Base-by-base conservation (phyloP, 1,140 invertebrate genomes). In the Drosophila nasuta region DNA sequence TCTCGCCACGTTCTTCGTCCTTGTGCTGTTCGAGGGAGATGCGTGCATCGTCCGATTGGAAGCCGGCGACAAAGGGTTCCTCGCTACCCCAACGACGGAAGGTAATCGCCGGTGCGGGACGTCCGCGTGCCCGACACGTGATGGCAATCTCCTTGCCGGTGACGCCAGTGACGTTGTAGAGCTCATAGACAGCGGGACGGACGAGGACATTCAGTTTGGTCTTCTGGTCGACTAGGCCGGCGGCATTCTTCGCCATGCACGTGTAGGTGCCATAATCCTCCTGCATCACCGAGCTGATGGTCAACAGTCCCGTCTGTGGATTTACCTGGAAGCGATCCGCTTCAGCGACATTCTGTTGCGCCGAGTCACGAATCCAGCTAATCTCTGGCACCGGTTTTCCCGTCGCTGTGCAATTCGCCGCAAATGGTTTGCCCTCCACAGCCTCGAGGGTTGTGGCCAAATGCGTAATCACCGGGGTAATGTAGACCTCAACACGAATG, bases 401-500 rank as follows among this genome's bases (percentile, higher is more conserved):
- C 10, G 92, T 95, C 0, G 96, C 97, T 70, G 94, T 94, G 91
- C 97, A 98, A 20, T 93, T 93, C 15, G 97, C 95, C 0, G 94
- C 94, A 8, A 95, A 95, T 38, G 94, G 94, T 88, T 97, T 96
- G 0, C 96, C 97, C 93, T 98, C 97, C 30, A 96, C 94, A 1
- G 96, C 95, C 82, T 96, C 95, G 4, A 96, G 91, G 33, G 92
- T 93, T 8, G 92, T 75, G 5, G 93, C 93, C 79, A 94, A 93
- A 77, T 94, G 92, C 33, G 95, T 93, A 79, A 98, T 96, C 80
- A 94, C 94, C 0, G 97, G 97, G 17, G 95, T 94, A 35, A 96
- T 95, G 88, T 96, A 95, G n/a, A 98, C 96, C 94, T 97, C 96
- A 4, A 97, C 94, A 78, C 95, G 95, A 68, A 98, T 98, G 67